Percentiles rank a stretch among this genome's conserved stretches.
phyloP scores from a whole-genome alignment of 2,113 vertebrate genomes.

The Pyrgilauda ruficollis region DNA sequence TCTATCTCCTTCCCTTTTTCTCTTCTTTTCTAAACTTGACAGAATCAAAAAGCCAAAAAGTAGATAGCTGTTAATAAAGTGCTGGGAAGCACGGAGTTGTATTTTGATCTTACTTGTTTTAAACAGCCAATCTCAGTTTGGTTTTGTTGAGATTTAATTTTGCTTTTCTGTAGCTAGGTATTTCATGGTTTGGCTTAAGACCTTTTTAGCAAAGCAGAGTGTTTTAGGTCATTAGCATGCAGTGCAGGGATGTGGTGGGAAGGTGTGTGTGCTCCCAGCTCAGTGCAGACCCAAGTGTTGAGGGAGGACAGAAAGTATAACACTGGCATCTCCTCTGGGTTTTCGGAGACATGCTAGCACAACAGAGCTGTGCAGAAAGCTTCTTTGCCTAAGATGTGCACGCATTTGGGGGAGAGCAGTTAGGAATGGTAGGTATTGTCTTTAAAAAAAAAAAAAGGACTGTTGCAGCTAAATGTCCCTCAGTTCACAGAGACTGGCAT shows the following conservation, averaged over 20 bases:
- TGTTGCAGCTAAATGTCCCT: not conserved
- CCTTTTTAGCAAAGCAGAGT: not conserved
- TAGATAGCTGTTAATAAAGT: not conserved
- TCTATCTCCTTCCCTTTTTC: not conserved
- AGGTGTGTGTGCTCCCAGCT: not conserved
- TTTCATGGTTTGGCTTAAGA: not conserved
- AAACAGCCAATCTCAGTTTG: not conserved
- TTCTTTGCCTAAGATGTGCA: not conserved
- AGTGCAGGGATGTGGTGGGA: not conserved
- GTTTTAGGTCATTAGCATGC: rapidly evolving
- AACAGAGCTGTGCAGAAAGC: not conserved
- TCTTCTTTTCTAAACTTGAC: conserved; percentile 13
- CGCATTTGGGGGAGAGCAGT: not conserved
- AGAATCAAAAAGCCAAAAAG: not conserved
- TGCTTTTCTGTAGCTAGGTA: not conserved
- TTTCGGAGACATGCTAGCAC: not conserved
- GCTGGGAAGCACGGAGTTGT: not conserved
- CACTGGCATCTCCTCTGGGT: not conserved
- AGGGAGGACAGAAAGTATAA: not conserved
- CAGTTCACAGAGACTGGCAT: not conserved
- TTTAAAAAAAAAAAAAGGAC: not conserved
- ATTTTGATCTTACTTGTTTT: not conserved
- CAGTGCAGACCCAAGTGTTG: not conserved
- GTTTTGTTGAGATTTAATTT: not conserved
- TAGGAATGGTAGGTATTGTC: not conserved